Conservation (phyloP, 2,113 vertebrate species). For the Apteryx mantelli region DNA sequence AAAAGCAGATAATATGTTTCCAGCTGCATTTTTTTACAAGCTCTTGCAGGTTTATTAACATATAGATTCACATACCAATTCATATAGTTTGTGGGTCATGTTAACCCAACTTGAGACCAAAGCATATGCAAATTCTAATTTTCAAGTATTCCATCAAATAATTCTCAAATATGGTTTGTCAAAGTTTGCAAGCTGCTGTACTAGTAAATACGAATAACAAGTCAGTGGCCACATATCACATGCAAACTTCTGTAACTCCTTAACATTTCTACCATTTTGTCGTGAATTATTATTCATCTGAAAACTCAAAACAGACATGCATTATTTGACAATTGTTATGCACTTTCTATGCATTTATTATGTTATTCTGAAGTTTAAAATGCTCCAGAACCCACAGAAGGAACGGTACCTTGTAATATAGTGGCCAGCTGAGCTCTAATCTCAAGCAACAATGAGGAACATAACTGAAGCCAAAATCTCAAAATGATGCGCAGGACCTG, state of each 20-base stretch:
- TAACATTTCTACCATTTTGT: neutral
- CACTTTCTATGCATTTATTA: neutral
- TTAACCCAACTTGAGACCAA: neutral
- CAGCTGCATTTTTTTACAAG: neutral
- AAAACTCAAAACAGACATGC: neutral
- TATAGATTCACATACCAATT: neutral
- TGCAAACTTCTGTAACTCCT: neutral
- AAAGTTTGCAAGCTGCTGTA: neutral
- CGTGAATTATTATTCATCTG: neutral
- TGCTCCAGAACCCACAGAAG: neutral
- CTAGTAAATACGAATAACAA: neutral
- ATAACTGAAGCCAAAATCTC: neutral
- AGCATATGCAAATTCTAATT: neutral
- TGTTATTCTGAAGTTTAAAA: neutral
- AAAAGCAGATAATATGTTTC: neutral
- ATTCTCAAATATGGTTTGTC: neutral
- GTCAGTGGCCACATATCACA: accelerated
- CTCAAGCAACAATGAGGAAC: neutral
- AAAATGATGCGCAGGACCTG: neutral
- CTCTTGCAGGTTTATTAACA: constrained; percentile 4
- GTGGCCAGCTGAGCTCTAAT: neutral
- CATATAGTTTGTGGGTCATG: neutral
- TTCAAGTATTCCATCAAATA: neutral
- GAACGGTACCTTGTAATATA: accelerated
- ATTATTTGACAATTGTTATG: neutral